These are phyloP conservation scores for Leuciscus idus DNA, from an alignment of 2,113 vertebrate genomes.

Conservation along the genomic window DNA sequence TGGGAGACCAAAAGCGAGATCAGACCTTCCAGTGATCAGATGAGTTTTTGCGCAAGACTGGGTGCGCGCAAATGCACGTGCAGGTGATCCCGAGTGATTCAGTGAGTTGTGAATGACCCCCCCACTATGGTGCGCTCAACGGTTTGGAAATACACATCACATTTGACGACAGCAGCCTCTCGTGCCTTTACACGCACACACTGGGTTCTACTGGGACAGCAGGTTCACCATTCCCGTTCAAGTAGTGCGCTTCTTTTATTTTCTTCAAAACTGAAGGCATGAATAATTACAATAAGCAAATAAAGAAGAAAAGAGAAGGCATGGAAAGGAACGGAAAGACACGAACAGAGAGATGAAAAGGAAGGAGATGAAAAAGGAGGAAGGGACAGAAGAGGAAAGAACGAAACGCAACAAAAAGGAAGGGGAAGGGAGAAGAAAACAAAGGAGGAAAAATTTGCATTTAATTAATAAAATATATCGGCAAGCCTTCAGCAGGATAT, in stretches of 20 bases:
- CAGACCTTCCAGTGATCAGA: not conserved
- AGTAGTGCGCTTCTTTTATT: not conserved
- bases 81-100: not conserved
- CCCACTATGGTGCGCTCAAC: not conserved
- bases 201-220: not conserved
- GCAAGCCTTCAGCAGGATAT: not conserved
- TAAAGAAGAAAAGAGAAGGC: no score
- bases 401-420: not conserved
- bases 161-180: not conserved
- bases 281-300: not conserved
- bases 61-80: slow-evolving; percentile 8
- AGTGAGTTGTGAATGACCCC: slow-evolving; percentile 22
- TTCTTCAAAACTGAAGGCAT: not conserved
- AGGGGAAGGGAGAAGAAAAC: not conserved
- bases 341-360: not conserved
- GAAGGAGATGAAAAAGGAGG: not conserved
- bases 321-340: not conserved
- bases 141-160: not conserved
- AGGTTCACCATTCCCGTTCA: not conserved
- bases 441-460: not conserved
- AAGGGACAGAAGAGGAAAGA: not conserved
- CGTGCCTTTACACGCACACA: not conserved
- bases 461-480: not conserved
- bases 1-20: not conserved
- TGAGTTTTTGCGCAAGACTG: not conserved